Base-by-base conservation (phyloP, 2,888 invertebrate genomes). In the Carcina quercana region DNA sequence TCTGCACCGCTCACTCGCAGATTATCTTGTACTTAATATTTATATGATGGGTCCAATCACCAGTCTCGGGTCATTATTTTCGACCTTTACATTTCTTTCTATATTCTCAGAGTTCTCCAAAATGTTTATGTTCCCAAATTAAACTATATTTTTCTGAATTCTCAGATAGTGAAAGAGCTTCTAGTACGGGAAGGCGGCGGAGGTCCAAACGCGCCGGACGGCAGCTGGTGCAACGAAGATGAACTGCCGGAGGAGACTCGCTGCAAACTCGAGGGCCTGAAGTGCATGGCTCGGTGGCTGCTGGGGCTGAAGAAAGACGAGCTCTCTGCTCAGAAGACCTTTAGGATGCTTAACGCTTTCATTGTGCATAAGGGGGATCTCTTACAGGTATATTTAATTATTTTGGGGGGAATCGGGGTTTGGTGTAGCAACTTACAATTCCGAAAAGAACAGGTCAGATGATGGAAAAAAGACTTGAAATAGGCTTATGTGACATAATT, bases 201-300 rank as follows among this genome's bases (percentile, higher is more conserved):
- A 44, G 82, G 85, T 13, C 72, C 80, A 3, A 85, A 87, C 29
- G 62, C 72, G 10, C 71, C 80, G 0, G 78, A 72, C 1, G 88
- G 87, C 21, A 86, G 87, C 12, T 97, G 97, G 97, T 95, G 95
- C 64, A 70, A 87, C 0, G 95, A 96, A 60, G 92, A 94, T 3
- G 89, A 93, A 32, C 80, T 98, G 14, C 96, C 97, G 0, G 93
- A 94, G 50, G 96, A 96, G 68, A 97, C 97, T 0, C 86, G 92
- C 21, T 95, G 95, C 78, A 96, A 97, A 83, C 88, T 97, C 38
- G 96, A 97, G 71, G 97, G 95, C 0, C 87, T 98, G 54, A 98
- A 98, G 74, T 92, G 97, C 41, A 96, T 98, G 92, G 97, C 97
- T 0, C 89, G 98, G 27, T 98, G 98, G 97, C 80, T 98, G 24